Evolutionary conservation across 1,140 invertebrate genomes (phyloP), one percentile per base, ranked within the genome.

Genomic region (Spodoptera litura): DNA sequence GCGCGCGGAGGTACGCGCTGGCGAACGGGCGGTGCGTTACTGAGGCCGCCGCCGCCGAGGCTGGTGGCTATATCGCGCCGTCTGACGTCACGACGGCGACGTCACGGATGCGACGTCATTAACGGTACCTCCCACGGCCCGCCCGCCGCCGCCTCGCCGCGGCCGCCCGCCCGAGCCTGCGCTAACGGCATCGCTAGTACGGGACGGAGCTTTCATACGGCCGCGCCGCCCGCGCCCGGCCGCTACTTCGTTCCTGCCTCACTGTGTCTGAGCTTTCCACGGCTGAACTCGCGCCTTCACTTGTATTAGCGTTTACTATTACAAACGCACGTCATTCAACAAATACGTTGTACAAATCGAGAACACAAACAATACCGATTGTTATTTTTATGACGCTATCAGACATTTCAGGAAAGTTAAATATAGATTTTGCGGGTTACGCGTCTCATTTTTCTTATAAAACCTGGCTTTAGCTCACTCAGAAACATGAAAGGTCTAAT

Each of bases 181-280:
- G 91, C 90, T 94, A 94, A 94, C 93, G 94, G 93, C 91, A 94
- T 83, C 89, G 93, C 92, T 90, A 88, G 94, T 94, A 93, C 89
- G 91, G 86, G 84, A 78, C 83, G 85, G 88, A 92, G 90, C 91
- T 91, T 91, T 91, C 87, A 75, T 87, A 89, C 84, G 85, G 82
- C 83, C 88, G 89, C 88, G 87, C 82, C 86, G 83, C 79, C 82
- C 74, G 81, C 80, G 73, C 72, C 70, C 78, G 74, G 76, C 80
- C 86, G 84, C 82, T 70, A 79, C 81, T 74, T 71, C 79, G 81
- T 81, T 75, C 82, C 78, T 81, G 83, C 68, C 78, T 81, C 73
- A 72, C 76, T 59, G 55, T 51, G 49, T 66, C 75, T 66, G 66
- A 80, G 78, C 66, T 79, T 82, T 85, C 76, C 76, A 80, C 82